Conservation (phyloP, 2,888 invertebrate genomes). For the Labia minor region DNA sequence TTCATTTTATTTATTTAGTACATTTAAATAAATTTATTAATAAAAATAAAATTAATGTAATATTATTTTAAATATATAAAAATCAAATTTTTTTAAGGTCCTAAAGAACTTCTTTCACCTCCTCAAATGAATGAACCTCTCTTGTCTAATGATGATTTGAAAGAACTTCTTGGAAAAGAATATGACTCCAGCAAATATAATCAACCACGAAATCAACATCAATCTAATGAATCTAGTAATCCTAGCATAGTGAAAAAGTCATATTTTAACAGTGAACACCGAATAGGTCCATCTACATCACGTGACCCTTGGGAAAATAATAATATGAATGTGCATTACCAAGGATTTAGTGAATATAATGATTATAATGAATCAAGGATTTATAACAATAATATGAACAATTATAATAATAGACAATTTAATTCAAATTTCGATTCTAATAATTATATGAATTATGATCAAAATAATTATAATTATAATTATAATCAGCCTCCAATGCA, state of each 20-base stretch:
- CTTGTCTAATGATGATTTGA: neutral
- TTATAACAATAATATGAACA: neutral
- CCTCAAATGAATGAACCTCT: neutral
- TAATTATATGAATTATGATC: neutral
- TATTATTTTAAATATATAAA: neutral
- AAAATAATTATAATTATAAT: neutral
- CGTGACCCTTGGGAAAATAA: neutral
- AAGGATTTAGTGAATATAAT: neutral
- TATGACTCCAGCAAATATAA: neutral
- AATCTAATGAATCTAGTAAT: neutral
- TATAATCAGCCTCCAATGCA: neutral
- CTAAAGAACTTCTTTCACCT: slow-evolving; percentile 5
- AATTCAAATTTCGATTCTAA: neutral
- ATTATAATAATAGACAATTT: neutral
- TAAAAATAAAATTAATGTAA: too few relatives aligned
- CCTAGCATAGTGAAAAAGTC: neutral
- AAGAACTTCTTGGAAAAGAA: neutral
- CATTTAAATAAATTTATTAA: too few relatives aligned
- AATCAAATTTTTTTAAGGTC: neutral
- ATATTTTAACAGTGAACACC: neutral
- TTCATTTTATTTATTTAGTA: too few relatives aligned
- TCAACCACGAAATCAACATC: neutral
- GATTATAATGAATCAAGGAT: neutral
- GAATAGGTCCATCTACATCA: neutral
- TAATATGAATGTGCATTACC: neutral